phyloP scores from a whole-genome alignment of 2,888 invertebrate genomes.

The Macrophya annulata region DNA sequence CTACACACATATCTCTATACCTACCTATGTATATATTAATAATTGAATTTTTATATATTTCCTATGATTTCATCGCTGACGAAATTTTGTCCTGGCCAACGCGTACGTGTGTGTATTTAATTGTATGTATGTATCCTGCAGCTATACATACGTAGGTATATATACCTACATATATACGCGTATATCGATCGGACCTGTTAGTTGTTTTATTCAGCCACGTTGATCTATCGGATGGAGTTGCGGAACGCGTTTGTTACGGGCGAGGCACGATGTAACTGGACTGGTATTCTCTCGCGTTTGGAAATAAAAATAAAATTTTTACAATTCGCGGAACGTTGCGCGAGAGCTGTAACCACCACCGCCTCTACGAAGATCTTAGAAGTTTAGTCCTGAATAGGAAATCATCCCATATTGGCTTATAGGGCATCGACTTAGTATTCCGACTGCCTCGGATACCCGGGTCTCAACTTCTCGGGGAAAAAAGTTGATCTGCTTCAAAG shows the following conservation, averaged over 20 bases:
- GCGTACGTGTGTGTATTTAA: background rate
- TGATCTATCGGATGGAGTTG: background rate
- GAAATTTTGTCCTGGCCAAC: background rate
- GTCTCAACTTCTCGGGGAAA: slow-evolving; percentile 48
- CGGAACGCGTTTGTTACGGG: slow-evolving; percentile 2
- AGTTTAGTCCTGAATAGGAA: slow-evolving; percentile 51
- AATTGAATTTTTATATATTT: background rate
- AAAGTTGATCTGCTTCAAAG: slow-evolving; percentile 61
- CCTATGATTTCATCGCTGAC: slow-evolving; percentile 10
- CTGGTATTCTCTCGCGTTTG: slow-evolving; percentile 28
- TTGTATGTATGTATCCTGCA: no score
- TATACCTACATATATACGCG: no score
- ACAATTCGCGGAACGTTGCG: slow-evolving; percentile 48
- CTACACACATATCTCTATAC: background rate
- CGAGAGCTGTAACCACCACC: slow-evolving; percentile 20
- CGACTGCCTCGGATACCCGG: slow-evolving; percentile 46
- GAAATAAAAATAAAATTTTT: slow-evolving; percentile 45
- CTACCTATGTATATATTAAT: background rate
- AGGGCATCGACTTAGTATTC: slow-evolving; percentile 55
- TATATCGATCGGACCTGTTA: background rate
- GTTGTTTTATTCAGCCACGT: background rate
- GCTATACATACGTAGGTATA: no score
- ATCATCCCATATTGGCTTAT: slow-evolving; percentile 52
- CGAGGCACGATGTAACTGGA: background rate
- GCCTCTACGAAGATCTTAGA: slow-evolving; percentile 49